Evolutionary conservation across 2,113 vertebrate genomes (phyloP).

Genomic region (Chitala chitala): DNA sequence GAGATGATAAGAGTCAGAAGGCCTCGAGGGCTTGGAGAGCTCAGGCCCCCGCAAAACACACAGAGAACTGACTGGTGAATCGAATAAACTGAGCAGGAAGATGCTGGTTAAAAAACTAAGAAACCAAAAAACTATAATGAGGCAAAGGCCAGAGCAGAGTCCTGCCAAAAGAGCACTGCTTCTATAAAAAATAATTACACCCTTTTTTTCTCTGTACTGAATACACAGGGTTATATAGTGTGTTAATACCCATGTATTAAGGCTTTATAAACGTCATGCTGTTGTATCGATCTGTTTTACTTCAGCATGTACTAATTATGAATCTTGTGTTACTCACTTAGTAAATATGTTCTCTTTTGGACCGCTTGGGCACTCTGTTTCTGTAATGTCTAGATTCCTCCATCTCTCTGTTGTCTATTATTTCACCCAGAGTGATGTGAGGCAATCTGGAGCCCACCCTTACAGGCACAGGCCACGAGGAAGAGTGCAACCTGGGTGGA

Average conservation of each 20-base stretch:
- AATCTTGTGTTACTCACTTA: neutral
- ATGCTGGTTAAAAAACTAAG: slow-evolving; percentile 15
- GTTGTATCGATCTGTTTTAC: neutral
- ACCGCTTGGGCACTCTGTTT: neutral
- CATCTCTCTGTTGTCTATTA: neutral
- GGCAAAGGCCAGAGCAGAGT: slow-evolving; percentile 12
- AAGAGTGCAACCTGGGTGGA: neutral
- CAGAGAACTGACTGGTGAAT: slow-evolving; percentile 29
- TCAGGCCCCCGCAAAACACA: slow-evolving; percentile 31
- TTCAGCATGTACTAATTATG: neutral
- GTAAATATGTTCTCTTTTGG: neutral
- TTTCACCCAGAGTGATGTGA: neutral
- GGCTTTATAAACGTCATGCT: neutral
- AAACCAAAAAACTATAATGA: slow-evolving; percentile 19
- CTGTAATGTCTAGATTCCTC: neutral
- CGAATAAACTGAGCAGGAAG: slow-evolving; percentile 32
- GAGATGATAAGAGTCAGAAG: slow-evolving; percentile 20
- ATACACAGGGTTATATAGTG: neutral
- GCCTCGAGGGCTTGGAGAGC: slow-evolving; percentile 29
- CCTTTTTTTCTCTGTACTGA: neutral
- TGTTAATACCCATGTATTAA: neutral
- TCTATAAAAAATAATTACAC: slow-evolving; percentile 1
- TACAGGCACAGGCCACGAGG: neutral
- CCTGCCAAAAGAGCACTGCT: neutral
- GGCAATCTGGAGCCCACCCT: neutral